Base-by-base conservation (phyloP, 2,888 invertebrate species). In the Clostera curtula region DNA sequence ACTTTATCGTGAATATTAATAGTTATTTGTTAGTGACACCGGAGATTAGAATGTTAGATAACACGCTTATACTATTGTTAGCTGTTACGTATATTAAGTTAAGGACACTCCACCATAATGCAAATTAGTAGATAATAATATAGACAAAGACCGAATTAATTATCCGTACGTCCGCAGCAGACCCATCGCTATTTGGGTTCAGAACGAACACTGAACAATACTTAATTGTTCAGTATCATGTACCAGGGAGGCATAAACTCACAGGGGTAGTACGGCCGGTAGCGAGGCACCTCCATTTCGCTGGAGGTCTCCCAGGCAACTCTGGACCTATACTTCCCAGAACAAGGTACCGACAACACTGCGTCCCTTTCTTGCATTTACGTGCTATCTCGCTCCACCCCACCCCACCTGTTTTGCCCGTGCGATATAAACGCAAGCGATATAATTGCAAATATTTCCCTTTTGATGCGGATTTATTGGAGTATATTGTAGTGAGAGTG, bases 201-300 rank as follows among this genome's bases (percentile, higher is more conserved):
- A n/a, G n/a, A n/a, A n/a, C n/a, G n/a, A n/a, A n/a, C n/a, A n/a
- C 7, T 17, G 14, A 19, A 16, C 24, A 21, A 14, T 19, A 12
- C 8, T 9, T 14, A 19, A 19, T 10, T 11, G 6, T 18, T 12
- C 15, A 23, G 18, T 15, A 21, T 20, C 24, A 23, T 21, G 28
- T 10, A 8, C 15, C 15, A 9, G 27, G 48, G 44, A 20, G 51
- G 42, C 49, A 79, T n/a, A n/a, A n/a, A n/a, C 79, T 83, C 69
- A 83, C 84, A 82, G 52, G 84, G 73, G 74, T 75, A 84, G 51
- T 67, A 79, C 19, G 82, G 70, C 36, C 85, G 76, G 69, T 76
- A 82, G 21, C 83, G 73, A 42, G 83, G 80, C 80, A 84, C 82
- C 74, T 85, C 85, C 85, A 85, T 85, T 45, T 61, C 69, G 70